Evolutionary conservation across 2,888 invertebrate genomes (phyloP).

Genomic region (Lacanobia oleracea): DNA sequence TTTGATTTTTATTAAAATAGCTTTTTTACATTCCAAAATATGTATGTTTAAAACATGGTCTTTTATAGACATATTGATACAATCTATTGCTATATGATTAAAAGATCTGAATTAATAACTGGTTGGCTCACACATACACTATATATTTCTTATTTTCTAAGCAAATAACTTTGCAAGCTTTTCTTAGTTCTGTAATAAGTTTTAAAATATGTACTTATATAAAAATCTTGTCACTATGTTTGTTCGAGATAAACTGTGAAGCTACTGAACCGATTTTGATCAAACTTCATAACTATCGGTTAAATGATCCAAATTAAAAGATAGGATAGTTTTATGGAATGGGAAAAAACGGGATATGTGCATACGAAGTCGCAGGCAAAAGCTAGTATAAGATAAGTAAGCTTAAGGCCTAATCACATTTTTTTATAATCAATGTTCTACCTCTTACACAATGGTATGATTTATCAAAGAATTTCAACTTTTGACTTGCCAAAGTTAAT

Average conservation of each 20-base stretch:
- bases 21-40: constrained; percentile 42
- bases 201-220: no score
- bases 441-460: constrained; percentile 34
- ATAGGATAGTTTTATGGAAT: no score
- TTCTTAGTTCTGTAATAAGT: constrained; percentile 5
- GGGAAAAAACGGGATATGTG: no score
- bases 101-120: constrained; percentile 38
- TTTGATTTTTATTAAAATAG: constrained; percentile 45
- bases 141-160: constrained; percentile 18
- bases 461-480: constrained; percentile 25
- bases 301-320: no score
- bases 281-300: no score
- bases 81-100: constrained; percentile 1
- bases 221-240: no score
- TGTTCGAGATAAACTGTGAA: no score
- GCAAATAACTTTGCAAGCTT: constrained; percentile 9
- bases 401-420: constrained; percentile 47
- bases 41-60: constrained; percentile 18
- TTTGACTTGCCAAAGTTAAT: constrained; percentile 47
- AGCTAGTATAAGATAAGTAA: constrained; percentile 32
- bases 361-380: no score
- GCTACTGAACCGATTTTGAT: no score
- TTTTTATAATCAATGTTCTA: constrained; percentile 24
- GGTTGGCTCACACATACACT: constrained; percentile 24
- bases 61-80: constrained; percentile 4